Evolutionary conservation across 2,113 vertebrate species (phyloP).

Genomic region (Lucifuga dentata): DNA sequence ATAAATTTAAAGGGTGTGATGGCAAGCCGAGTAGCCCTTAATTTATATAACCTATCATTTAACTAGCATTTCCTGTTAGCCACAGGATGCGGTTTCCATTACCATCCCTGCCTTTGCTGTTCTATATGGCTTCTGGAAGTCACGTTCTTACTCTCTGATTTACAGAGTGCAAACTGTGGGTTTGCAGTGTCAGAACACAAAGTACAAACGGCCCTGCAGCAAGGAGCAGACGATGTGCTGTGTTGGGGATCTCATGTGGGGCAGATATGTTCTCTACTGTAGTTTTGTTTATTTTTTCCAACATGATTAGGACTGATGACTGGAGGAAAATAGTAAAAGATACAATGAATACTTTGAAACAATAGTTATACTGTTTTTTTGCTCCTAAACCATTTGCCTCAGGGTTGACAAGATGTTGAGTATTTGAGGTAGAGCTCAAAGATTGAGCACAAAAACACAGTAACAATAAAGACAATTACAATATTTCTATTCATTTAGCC

Average conservation of each 20-base stretch:
- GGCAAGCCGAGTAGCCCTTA: conserved; percentile 46
- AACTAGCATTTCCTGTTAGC: conserved; percentile 71
- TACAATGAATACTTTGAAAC: background rate
- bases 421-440: background rate
- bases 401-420: background rate
- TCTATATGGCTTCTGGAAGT: conserved; percentile 67
- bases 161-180: conserved; percentile 55
- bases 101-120: conserved; percentile 30
- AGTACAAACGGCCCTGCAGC: conserved; percentile 37
- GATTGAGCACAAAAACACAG: conserved; percentile 5
- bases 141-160: conserved; percentile 56
- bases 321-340: background rate
- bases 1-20: conserved; percentile 65
- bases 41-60: conserved; percentile 78
- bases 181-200: conserved; percentile 37
- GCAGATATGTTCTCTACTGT: conserved; percentile 18
- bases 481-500: conserved; percentile 3
- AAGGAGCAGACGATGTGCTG: conserved; percentile 20
- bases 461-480: background rate
- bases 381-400: background rate
- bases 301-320: conserved; percentile 1
- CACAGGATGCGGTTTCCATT: conserved; percentile 72
- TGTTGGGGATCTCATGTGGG: conserved; percentile 8
- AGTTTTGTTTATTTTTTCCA: conserved; percentile 7
- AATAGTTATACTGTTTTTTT: conserved; percentile 1